Evolutionary conservation across 2,113 vertebrate genomes (phyloP), one percentile per base, ranked within the genome.

Genomic region (Pyrgilauda ruficollis): DNA sequence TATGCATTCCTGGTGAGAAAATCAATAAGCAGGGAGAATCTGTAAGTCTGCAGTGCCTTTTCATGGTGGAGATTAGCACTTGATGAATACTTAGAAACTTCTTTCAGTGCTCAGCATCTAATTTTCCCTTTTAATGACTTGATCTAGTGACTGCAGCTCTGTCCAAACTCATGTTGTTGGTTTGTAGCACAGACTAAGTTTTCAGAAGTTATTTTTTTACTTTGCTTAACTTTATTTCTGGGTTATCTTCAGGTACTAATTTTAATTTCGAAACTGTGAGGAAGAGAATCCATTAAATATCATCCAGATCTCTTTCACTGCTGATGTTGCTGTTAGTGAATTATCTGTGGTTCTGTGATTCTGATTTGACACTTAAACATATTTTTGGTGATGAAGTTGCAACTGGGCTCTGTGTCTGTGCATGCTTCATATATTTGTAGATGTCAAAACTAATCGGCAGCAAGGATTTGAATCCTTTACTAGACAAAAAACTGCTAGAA

Each of bases 1-100:
- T 84, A 78, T 81, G 76, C 50, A 56, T 94, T 64, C 83, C 73
- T 88, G 92, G 56, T 92, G 90, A 84, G 93, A 84, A 93, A 90
- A 90, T 91, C 75, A 87, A 49, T 81, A 75, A 87, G 39, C 72
- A 81, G 61, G 31, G 68, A 83, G 68, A 89, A 83, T 87, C 67
- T 84, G 8, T 59, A 59, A 27, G 39, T 74, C 53, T 9, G 0
- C 53, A 72, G 53, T 27, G 11, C 64, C 63, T 66, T 83, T 88
- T 91, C 21, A 19, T 80, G n/a, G 11, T 88, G 39, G 53, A 79
- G 74, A 89, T 89, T 69, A 92, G 66, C 20, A 30, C 49, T n/a
- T 53, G 47, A 68, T 84, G 61, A 91, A 33, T 19, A 9, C 68
- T 84, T 80, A 33, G 11, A 43, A 73, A 44, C 16, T 72, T 82